Evolutionary conservation across 2,888 invertebrate genomes (phyloP), one percentile per base, ranked within the genome.

Genomic region (Tridacna crocea): DNA sequence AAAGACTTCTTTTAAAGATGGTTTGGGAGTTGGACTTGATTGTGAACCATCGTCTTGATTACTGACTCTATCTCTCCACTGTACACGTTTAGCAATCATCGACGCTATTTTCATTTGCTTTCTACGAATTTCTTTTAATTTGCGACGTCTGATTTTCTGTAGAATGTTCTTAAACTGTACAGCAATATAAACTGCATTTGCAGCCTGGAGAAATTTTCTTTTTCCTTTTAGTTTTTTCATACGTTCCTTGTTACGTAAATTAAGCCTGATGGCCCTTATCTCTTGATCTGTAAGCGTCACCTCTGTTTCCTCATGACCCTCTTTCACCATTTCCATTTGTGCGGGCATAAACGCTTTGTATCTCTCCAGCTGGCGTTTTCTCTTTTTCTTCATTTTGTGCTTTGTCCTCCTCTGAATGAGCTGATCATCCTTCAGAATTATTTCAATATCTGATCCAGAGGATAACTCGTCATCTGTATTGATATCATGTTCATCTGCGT

Each of bases 351-450:
- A 84, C 0, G 80, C 74, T 22, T 70, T 78, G 65, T 82, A 88
- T 17, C 81, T 79, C 61, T 88, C 75, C 65, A 80, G 72, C 66
- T 88, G 86, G 47, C 83, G 76, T 55, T 79, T 70, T 8, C 88
- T 83, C 75, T 88, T 87, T 74, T 85, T 86, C 22, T 61, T 75
- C 85, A 88, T 73, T 70, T 88, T 88, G 66, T 88, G 86, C 70
- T 88, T 88, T 1, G 86, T 85, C 65, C 81, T 79, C 72, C 85
- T 82, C 58, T 88, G 82, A 22, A 85, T 83, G n/a, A 88, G 51
- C 61, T 82, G 78, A 55, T 88, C 83, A 27, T 84, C 82, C 75
- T 86, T 84, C 47, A 88, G 46, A 27, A 88, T 63, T 17, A 88
- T 87, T 74, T 88, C 88, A 58, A 87, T 87, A 51, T 88, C 88